Conservation (phyloP, 2,113 vertebrate genomes). For the Gallinago undulata region DNA sequence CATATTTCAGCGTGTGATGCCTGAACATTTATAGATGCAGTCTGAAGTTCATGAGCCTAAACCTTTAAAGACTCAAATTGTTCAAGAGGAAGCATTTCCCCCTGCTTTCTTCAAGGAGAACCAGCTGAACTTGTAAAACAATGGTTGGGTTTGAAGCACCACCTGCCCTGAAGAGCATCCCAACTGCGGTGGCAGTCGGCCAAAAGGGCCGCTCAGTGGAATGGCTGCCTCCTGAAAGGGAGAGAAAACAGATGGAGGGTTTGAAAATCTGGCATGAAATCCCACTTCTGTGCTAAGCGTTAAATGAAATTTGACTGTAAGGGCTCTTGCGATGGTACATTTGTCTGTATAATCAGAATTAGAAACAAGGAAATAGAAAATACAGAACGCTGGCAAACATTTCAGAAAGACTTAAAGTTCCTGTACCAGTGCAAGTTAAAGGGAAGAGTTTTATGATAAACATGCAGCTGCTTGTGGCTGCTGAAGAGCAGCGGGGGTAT, state of each 20-base stretch:
- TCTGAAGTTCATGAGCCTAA: not conserved
- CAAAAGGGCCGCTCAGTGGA: constrained; percentile 49
- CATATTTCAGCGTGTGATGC: not conserved
- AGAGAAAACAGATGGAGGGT: constrained; percentile 56
- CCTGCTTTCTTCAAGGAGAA: constrained; percentile 23
- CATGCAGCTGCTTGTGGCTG: constrained; percentile 51
- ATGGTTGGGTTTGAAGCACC: constrained; percentile 29
- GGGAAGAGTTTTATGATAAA: constrained; percentile 35
- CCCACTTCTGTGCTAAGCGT: constrained; percentile 26
- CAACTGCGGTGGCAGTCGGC: constrained; percentile 44
- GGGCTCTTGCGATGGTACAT: constrained; percentile 12
- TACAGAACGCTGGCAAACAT: constrained; percentile 38
- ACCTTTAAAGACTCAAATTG: not conserved
- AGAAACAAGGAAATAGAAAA: constrained; percentile 51
- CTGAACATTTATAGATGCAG: not conserved
- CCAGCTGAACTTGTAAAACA: constrained; percentile 41
- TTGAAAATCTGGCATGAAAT: constrained; percentile 60
- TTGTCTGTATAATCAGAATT: constrained; percentile 62
- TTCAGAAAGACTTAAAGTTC: constrained; percentile 51
- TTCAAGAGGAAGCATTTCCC: not conserved
- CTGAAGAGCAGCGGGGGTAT: not conserved
- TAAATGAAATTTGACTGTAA: constrained; percentile 43
- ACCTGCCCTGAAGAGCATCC: constrained; percentile 56
- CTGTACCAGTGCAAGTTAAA: constrained; percentile 13
- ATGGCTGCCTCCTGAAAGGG: constrained; percentile 38